phyloP scores from a whole-genome alignment of 1,140 invertebrate genomes.

The Bilobella aurantiaca region DNA sequence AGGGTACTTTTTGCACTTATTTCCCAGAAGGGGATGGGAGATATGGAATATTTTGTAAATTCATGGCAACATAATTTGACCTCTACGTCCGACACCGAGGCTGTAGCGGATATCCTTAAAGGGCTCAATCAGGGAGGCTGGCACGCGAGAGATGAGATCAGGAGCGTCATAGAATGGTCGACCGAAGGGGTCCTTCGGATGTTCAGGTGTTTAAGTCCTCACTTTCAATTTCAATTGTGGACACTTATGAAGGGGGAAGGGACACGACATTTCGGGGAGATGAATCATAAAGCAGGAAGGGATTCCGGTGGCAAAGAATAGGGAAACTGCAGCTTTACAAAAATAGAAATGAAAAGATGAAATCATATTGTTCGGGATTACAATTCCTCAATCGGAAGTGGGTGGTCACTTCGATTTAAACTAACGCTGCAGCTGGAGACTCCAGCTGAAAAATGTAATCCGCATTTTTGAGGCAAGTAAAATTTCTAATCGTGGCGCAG shows the following conservation, averaged over 20 bases:
- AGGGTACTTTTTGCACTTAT: no score
- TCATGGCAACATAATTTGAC: no score
- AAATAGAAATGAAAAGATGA: background rate
- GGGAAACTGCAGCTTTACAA: background rate
- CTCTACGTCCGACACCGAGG: no score
- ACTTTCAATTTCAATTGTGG: background rate
- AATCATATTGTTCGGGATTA: no score
- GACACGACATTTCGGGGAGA: background rate
- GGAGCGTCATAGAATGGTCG: background rate
- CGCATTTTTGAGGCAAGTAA: no score
- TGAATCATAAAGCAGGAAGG: background rate
- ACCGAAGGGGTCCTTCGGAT: background rate
- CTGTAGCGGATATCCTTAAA: no score
- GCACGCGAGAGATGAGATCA: background rate
- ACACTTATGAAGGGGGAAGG: background rate
- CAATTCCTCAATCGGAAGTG: no score
- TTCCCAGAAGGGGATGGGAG: no score
- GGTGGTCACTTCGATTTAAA: background rate
- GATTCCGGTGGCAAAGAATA: background rate
- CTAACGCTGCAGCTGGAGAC: no score
- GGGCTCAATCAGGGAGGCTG: background rate
- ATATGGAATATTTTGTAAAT: no score
- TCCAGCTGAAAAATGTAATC: no score
- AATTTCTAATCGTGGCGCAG: no score
- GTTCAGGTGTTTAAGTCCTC: constrained; percentile 6